Conservation (phyloP, 37 sponge, comb jelly and placozoan genomes). For the Chondrosia reniformis region DNA sequence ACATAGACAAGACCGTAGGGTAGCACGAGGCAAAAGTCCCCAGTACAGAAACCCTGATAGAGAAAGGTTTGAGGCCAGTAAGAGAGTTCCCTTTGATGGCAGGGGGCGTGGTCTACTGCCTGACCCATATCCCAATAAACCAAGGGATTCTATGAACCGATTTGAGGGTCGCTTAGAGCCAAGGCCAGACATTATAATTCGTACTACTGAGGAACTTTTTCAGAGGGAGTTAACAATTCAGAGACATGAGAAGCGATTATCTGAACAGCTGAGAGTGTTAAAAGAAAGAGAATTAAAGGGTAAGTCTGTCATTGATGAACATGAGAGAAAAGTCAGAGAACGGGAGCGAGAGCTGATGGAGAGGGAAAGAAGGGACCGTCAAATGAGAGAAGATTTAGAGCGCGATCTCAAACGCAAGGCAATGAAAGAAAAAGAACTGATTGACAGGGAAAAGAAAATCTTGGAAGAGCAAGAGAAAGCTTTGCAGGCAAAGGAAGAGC, state of each 20-base stretch:
- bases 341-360: constrained; percentile 52
- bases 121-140: not conserved
- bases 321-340: constrained; percentile 49
- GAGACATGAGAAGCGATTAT: constrained; percentile 11
- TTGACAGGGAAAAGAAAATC: constrained; percentile 35
- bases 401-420: constrained; percentile 37
- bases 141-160: not conserved
- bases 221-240: constrained; percentile 14
- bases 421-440: constrained; percentile 38
- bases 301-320: constrained; percentile 34
- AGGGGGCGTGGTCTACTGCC: not conserved
- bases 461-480: constrained; percentile 33
- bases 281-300: constrained; percentile 55
- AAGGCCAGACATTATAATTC: constrained; percentile 5
- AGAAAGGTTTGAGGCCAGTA: not conserved
- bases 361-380: constrained; percentile 40
- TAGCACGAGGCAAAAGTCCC: not conserved
- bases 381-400: constrained; percentile 40
- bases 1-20: not conserved
- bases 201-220: constrained; percentile 1
- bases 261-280: constrained; percentile 10
- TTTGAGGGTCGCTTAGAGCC: constrained; percentile 20
- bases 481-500: constrained; percentile 34
- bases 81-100: constrained; percentile 8
- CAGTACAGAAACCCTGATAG: not conserved